Evolutionary conservation across 2,113 vertebrate genomes (phyloP).

Genomic region (Xenopus borealis): DNA sequence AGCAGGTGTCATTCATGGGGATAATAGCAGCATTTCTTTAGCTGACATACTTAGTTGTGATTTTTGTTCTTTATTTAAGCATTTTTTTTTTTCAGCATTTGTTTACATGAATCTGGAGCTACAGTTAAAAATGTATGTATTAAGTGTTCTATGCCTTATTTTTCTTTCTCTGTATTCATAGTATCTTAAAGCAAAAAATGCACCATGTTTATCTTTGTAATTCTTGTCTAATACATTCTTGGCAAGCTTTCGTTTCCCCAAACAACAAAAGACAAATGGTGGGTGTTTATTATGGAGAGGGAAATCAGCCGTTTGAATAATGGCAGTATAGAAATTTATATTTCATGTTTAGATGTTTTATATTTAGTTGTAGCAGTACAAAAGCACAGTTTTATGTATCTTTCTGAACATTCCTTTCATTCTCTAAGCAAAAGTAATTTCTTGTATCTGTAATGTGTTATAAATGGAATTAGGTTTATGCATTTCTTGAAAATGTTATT

Average conservation of each 20-base stretch:
- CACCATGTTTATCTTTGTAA: neutral
- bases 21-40: no score
- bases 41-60: no score
- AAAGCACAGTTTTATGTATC: conserved; percentile 9
- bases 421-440: conserved; percentile 10
- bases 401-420: conserved; percentile 10
- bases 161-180: no score
- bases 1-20: no score
- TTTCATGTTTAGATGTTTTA: conserved; percentile 28
- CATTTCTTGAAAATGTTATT: neutral
- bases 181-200: neutral
- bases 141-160: no score
- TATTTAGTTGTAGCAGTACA: conserved; percentile 1
- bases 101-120: no score
- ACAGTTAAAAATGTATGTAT: no score
- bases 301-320: conserved; percentile 34
- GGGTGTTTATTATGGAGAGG: conserved; percentile 13
- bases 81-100: no score
- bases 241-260: conserved; percentile 6
- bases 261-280: conserved; percentile 35
- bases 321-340: conserved; percentile 28
- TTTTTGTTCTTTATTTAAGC: no score
- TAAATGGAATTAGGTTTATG: neutral
- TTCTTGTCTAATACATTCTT: neutral
- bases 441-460: conserved; percentile 4